phyloP scores from a whole-genome alignment of 2,797 vertebrate genomes.

The Crocidura indochinensis region DNA sequence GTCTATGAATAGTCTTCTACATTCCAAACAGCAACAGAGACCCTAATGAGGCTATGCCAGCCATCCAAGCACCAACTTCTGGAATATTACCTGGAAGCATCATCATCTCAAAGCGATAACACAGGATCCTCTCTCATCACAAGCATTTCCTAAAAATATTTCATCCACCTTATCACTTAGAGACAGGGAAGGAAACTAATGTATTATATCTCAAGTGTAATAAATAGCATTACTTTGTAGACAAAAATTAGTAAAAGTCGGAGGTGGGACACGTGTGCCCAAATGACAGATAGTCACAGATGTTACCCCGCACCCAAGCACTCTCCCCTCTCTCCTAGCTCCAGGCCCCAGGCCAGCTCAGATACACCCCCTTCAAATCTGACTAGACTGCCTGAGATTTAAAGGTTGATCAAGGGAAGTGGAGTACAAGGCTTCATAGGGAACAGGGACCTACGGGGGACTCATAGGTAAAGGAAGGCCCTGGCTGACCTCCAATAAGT shows the following conservation, averaged over 20 bases:
- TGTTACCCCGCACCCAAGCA: no score
- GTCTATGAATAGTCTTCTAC: neutral
- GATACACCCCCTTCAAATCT: no score
- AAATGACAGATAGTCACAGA: no score
- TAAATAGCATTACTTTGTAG: neutral
- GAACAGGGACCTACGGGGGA: neutral
- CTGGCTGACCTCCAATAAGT: no score
- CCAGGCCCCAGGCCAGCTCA: no score
- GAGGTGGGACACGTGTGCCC: no score
- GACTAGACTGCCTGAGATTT: no score
- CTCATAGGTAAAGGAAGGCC: neutral
- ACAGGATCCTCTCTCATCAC: neutral
- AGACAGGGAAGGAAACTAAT: neutral
- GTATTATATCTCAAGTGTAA: neutral
- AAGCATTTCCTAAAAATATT: neutral
- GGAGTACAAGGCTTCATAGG: no score
- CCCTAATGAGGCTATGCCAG: no score
- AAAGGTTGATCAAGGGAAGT: no score
- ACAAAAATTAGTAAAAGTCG: neutral
- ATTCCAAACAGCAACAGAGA: neutral
- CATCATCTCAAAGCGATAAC: no score
- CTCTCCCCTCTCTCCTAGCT: no score
- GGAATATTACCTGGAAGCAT: neutral
- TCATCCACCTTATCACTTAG: neutral
- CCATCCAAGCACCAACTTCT: fast-evolving